phyloP scores from a whole-genome alignment of 2,113 vertebrate species.

The Nothoprocta perdicaria region DNA sequence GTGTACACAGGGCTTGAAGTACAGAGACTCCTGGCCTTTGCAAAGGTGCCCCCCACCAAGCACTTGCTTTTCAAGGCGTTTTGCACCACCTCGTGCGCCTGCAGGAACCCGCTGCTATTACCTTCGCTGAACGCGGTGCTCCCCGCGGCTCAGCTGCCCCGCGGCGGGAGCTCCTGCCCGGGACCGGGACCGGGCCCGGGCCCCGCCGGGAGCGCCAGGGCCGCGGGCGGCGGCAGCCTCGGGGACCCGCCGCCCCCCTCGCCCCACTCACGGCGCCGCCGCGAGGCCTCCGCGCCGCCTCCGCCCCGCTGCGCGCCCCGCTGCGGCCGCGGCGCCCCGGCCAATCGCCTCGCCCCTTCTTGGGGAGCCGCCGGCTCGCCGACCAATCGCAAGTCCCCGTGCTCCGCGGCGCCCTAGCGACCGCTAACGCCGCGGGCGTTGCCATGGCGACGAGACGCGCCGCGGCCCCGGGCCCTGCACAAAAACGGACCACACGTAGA shows the following conservation, averaged over 20 bases:
- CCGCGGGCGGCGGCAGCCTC: too few relatives aligned
- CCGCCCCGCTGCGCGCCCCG: neutral
- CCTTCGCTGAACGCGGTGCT: neutral
- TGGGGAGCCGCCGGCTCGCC: rapidly evolving
- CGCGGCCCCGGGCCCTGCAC: too few relatives aligned
- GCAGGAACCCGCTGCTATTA: rapidly evolving
- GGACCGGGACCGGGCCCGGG: too few relatives aligned
- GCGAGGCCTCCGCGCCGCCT: neutral
- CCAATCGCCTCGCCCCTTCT: constrained; percentile 46
- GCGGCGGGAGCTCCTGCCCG: too few relatives aligned
- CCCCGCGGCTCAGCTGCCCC: rapidly evolving
- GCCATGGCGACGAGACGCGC: neutral
- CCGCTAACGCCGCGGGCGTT: neutral
- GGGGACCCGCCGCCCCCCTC: neutral
- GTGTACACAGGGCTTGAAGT: rapidly evolving
- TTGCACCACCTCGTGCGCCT: rapidly evolving
- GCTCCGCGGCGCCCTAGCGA: neutral
- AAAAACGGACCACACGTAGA: too few relatives aligned
- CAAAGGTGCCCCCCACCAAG: neutral
- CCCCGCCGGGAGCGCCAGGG: too few relatives aligned
- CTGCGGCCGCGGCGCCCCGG: rapidly evolving
- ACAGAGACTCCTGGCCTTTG: neutral
- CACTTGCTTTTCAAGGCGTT: neutral
- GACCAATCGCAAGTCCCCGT: constrained; percentile 30
- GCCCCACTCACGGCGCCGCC: neutral